phyloP scores from a whole-genome alignment of 2,888 invertebrate species.

The Athalia cordata region DNA sequence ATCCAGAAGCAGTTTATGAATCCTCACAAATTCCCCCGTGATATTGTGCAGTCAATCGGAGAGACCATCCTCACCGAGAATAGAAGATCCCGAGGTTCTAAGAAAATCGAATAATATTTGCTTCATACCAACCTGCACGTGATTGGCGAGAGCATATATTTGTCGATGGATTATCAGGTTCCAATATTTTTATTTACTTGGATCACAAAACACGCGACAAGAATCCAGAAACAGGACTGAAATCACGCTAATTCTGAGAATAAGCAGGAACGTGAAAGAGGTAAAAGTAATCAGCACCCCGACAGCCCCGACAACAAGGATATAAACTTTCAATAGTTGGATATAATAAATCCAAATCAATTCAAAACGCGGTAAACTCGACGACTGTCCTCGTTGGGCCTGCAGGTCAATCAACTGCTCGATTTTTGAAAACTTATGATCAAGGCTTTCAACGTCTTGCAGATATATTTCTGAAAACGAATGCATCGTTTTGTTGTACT shows the following conservation, averaged over 20 bases:
- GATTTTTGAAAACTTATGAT: no score
- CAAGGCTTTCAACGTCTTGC: no score
- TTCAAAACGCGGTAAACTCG: no score
- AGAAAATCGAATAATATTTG: conserved; percentile 34
- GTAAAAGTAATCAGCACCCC: no score
- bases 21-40: no score
- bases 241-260: neutral
- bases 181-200: conserved; percentile 23
- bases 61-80: neutral
- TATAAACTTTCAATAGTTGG: no score
- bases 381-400: no score
- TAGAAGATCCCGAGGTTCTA: neutral
- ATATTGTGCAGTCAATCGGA: neutral
- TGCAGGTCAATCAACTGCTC: no score
- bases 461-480: no score
- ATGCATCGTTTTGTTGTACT: no score
- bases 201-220: conserved; percentile 16
- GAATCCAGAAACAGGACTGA: neutral
- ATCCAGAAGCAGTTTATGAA: neutral
- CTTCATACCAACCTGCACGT: conserved; percentile 9
- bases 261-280: neutral
- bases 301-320: no score
- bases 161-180: conserved; percentile 14
- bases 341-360: no score
- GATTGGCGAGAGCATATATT: conserved; percentile 30